Conservation (phyloP, 2,888 invertebrate species). For the Dendrolimus houi region DNA sequence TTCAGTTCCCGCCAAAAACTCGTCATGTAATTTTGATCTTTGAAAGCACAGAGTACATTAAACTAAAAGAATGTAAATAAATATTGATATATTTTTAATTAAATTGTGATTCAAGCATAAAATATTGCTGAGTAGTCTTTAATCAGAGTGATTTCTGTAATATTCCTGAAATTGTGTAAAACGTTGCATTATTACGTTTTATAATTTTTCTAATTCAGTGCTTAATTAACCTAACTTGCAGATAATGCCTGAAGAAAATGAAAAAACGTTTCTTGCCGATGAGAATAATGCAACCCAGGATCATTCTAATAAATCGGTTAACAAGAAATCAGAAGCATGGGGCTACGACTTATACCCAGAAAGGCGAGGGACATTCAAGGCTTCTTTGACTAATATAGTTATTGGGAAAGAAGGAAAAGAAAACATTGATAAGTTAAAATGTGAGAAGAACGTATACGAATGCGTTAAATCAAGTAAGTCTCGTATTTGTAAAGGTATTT, state of each 20-base stretch:
- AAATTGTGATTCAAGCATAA: too few species aligned
- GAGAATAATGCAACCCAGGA: conserved; percentile 11
- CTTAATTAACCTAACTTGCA: not conserved
- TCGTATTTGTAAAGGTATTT: not conserved
- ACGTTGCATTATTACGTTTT: too few species aligned
- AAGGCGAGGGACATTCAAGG: conserved; percentile 78
- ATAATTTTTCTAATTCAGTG: not conserved
- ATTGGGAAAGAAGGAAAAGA: conserved; percentile 82
- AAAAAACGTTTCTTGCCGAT: conserved; percentile 10
- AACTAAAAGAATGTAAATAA: too few species aligned
- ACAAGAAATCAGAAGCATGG: conserved; percentile 67
- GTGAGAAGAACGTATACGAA: conserved; percentile 86
- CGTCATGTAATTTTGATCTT: too few species aligned
- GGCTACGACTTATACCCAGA: conserved; percentile 91
- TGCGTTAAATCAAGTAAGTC: conserved; percentile 83
- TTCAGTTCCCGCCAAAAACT: too few species aligned
- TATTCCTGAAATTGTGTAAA: too few species aligned
- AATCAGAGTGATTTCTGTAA: too few species aligned
- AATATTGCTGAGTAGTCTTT: too few species aligned
- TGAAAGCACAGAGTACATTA: too few species aligned
- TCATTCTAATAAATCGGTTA: conserved; percentile 3
- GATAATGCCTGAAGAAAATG: conserved; percentile 28
- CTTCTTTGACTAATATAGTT: conserved; percentile 72
- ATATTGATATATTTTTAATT: too few species aligned
- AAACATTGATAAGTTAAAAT: conserved; percentile 82